These are phyloP conservation scores for Bettongia penicillata DNA, from an alignment of 2,113 vertebrate species.

Conservation along the genomic window DNA sequence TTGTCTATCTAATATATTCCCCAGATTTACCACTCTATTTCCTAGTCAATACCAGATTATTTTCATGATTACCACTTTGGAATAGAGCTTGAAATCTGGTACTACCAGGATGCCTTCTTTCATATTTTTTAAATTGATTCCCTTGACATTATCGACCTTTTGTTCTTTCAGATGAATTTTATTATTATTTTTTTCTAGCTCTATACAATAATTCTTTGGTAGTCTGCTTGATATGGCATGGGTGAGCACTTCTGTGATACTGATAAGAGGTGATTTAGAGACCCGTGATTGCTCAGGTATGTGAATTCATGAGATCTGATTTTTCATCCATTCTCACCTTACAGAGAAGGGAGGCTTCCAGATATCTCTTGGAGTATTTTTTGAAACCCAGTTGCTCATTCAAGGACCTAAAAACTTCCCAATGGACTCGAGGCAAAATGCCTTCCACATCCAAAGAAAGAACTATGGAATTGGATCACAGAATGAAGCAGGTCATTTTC, in stretches of 20 bases:
- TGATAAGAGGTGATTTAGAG: not conserved
- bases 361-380: no score
- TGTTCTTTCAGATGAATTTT: not conserved
- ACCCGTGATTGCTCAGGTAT: not conserved
- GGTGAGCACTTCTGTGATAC: not conserved
- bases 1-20: not conserved
- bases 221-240: not conserved
- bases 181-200: not conserved
- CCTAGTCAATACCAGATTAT: not conserved
- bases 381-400: no score
- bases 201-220: not conserved
- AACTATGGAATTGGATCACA: no score
- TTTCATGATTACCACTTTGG: not conserved
- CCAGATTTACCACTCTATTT: not conserved
- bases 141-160: not conserved
- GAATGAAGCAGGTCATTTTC: no score
- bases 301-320: not conserved
- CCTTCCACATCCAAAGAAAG: no score
- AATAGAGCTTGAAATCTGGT: not conserved
- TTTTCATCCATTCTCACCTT: not conserved
- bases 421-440: no score
- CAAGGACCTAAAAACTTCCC: no score
- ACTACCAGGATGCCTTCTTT: not conserved
- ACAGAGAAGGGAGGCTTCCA: not conserved
- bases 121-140: not conserved